Base-by-base conservation (phyloP, 1,140 invertebrate species). In the Centruroides sculpturatus region DNA sequence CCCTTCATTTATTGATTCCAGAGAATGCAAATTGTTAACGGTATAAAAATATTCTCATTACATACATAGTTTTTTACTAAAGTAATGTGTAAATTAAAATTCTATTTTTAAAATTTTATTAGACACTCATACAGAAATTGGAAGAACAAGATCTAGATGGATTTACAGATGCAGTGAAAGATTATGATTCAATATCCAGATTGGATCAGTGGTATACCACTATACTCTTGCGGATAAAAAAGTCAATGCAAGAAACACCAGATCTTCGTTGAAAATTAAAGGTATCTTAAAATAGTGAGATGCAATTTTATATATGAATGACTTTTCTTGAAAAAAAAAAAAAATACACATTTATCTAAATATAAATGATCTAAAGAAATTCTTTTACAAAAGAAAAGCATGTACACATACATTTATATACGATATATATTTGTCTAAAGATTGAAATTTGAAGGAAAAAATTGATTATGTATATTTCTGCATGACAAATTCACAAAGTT, bases 131-230 rank as follows among this genome's bases (percentile, higher is more conserved):
- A 68, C 85, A 89, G 67, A 87, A 92, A 68, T 79, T 96, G 60
- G 93, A 98, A 75, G 92, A 97, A 67, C 86, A 95, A 74, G 93
- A 98, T 74, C 82, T 90, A 47, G 96, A 99, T 68, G 88, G 84
- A 35, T 99, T 92, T 74, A 97, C 94, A 56, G 92, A 96, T 68
- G 85, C 90, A 0, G 88, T 98, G 3, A 91, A 92, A 71, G 92
- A 95, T 54, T 98, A 95, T 73, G 96, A 99, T 76, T 92, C 89
- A 65, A 96, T 98, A 74, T 96, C 92, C 12, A 84, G 94, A 67
- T 81, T 99, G 62, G 95, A 99, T 79, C 89, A 92, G 70, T 99
- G 95, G 95, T 93, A 93, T 74, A 99, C 94, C 34, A 92, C 87
- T 64, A 88, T 99, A 73, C 79, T 99, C 48, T 81, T 98, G 55